Percentiles rank a stretch among this genome's conserved stretches.
Evolutionary conservation across 2,888 invertebrate species (phyloP).

Genomic region (Torymus texanus): DNA sequence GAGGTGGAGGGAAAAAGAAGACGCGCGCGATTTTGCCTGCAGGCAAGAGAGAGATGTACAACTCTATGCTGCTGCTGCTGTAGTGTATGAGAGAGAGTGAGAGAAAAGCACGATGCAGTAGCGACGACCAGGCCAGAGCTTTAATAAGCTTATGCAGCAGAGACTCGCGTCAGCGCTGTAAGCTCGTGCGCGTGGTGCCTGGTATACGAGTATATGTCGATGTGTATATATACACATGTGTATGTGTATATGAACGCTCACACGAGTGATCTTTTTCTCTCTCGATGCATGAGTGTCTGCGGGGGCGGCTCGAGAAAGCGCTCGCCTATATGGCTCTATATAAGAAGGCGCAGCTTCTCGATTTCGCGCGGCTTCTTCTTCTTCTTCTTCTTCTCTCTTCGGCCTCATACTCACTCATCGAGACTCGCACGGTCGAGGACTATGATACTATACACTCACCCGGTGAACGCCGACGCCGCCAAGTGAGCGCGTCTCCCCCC

Average conservation of each 20-base stretch:
- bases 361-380: background rate
- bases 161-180: conserved; percentile 58
- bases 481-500: conserved; percentile 2
- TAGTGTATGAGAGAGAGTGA: conserved; percentile 16
- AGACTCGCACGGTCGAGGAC: background rate
- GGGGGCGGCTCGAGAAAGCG: conserved; percentile 2
- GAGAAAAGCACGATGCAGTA: conserved; percentile 33
- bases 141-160: conserved; percentile 74
- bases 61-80: no score
- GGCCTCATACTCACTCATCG: no score
- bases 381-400: no score
- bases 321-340: background rate
- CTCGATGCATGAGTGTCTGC: background rate
- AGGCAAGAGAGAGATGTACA: background rate
- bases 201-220: no score
- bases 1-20: conserved; percentile 50
- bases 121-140: conserved; percentile 58
- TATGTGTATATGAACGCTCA: background rate
- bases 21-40: conserved; percentile 25
- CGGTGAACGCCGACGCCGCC: background rate
- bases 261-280: conserved; percentile 23
- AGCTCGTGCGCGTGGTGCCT: background rate
- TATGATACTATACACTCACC: background rate
- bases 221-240: no score
- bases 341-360: background rate